A percentile compares a stretch with the other conserved stretches of the same genome.
phyloP scores from a whole-genome alignment of 2,888 invertebrate species.

The Heteropelma amictum region DNA sequence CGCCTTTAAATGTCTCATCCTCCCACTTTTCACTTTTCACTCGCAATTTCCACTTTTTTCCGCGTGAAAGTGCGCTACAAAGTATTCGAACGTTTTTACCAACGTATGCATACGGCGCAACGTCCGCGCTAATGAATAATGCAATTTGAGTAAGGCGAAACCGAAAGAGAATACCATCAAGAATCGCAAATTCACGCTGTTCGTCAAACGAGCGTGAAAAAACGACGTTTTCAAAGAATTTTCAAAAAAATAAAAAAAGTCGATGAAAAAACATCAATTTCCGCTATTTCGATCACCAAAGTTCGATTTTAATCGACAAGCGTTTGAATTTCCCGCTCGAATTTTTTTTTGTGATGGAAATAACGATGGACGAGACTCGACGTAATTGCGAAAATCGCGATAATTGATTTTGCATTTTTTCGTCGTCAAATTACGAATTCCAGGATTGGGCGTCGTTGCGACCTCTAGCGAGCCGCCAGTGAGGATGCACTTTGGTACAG shows the following conservation, averaged over 20 bases:
- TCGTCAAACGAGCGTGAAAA: too few relatives aligned
- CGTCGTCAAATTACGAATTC: background rate
- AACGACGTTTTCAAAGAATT: too few relatives aligned
- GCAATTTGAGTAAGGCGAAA: constrained; percentile 16
- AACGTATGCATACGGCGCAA: background rate
- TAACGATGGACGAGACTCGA: too few relatives aligned
- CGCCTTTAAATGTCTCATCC: constrained; percentile 10
- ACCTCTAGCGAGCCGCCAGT: too few relatives aligned
- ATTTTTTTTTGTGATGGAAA: too few relatives aligned
- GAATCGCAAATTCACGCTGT: too few relatives aligned
- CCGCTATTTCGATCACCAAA: too few relatives aligned
- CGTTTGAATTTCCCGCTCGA: too few relatives aligned
- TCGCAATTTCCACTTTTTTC: constrained; percentile 39
- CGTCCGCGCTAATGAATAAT: constrained; percentile 51
- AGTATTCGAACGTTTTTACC: background rate
- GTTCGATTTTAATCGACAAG: too few relatives aligned
- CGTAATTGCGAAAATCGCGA: too few relatives aligned
- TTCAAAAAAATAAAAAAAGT: too few relatives aligned
- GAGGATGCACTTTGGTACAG: constrained; percentile 24
- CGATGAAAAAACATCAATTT: too few relatives aligned
- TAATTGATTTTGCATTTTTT: background rate
- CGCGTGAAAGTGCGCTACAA: constrained; percentile 43
- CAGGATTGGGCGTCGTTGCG: background rate
- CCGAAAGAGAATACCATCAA: background rate
- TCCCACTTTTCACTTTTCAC: constrained; percentile 44